Conservation (phyloP, 2,888 invertebrate species). For the Stenodema calcarata region DNA sequence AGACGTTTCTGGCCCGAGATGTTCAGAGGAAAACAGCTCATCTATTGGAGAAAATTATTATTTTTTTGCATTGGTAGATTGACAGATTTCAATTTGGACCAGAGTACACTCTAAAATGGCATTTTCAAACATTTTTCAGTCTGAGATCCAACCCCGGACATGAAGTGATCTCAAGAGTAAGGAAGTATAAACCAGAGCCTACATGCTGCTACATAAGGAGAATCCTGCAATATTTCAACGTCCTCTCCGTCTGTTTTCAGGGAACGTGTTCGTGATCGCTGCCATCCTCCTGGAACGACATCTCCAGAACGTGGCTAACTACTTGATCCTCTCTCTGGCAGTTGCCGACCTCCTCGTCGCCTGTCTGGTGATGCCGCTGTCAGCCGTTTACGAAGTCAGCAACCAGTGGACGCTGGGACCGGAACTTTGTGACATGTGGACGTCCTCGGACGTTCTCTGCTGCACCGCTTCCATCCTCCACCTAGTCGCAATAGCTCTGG, state of each 20-base stretch:
- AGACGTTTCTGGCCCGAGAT: too few species aligned
- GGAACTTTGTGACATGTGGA: conserved; percentile 91
- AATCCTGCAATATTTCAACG: too few species aligned
- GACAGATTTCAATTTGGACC: too few species aligned
- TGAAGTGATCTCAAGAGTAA: too few species aligned
- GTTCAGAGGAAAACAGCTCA: too few species aligned
- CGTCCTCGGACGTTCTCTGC: conserved; percentile 88
- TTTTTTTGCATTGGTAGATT: too few species aligned
- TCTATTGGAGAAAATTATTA: too few species aligned
- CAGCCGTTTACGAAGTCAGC: conserved; percentile 75
- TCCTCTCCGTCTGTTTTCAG: conserved; percentile 64
- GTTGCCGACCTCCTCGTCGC: conserved; percentile 92
- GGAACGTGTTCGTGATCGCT: conserved; percentile 93
- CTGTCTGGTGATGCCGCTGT: conserved; percentile 77
- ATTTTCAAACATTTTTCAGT: too few species aligned
- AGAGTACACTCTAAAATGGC: too few species aligned
- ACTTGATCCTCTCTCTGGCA: conserved; percentile 87
- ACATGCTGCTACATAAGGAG: too few species aligned
- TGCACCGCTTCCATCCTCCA: conserved; percentile 85
- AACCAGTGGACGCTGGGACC: conserved; percentile 85
- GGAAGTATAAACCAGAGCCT: too few species aligned
- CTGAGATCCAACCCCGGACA: too few species aligned
- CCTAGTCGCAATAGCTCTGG: conserved; percentile 80
- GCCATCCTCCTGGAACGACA: conserved; percentile 87
- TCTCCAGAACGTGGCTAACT: conserved; percentile 87